Percentiles rank a stretch among this genome's conserved stretches.
These are phyloP conservation scores for Psilopsiagon aurifrons DNA, from an alignment of 2,113 vertebrate genomes.

Conservation along the genomic window DNA sequence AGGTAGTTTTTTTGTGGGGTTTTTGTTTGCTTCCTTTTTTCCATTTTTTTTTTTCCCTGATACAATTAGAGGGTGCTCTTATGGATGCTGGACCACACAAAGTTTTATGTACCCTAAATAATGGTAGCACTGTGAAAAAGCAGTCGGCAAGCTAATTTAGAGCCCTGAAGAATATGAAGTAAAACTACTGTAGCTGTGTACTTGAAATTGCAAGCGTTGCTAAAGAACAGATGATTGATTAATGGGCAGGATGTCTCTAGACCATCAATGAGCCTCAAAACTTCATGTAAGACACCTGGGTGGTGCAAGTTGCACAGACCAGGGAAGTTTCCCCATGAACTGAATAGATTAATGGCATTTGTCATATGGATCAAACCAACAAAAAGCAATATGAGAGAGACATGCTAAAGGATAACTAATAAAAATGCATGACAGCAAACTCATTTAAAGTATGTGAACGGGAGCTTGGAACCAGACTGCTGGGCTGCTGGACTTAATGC, in stretches of 20 bases:
- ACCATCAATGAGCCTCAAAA: not conserved
- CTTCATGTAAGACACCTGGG: not conserved
- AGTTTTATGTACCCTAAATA: not conserved
- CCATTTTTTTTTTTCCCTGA: too few species aligned
- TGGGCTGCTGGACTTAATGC: not conserved
- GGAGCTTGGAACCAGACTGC: not conserved
- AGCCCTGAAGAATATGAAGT: not conserved
- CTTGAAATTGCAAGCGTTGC: not conserved
- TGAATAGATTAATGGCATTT: not conserved
- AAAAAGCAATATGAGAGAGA: not conserved
- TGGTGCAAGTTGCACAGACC: not conserved
- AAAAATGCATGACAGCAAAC: not conserved
- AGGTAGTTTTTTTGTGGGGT: not conserved
- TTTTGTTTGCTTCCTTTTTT: not conserved
- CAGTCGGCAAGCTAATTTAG: not conserved
- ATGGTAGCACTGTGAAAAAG: not conserved
- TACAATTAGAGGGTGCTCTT: not conserved
- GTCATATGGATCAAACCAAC: not conserved
- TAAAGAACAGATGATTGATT: not conserved
- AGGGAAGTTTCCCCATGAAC: not conserved
- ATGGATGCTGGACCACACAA: not conserved
- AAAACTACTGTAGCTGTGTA: not conserved
- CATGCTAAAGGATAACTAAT: not conserved
- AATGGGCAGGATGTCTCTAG: not conserved
- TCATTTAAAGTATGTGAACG: not conserved